Evolutionary conservation across 2,888 invertebrate species (phyloP), one percentile per base, ranked within the genome.

Genomic region (Anagyrus pseudococci): DNA sequence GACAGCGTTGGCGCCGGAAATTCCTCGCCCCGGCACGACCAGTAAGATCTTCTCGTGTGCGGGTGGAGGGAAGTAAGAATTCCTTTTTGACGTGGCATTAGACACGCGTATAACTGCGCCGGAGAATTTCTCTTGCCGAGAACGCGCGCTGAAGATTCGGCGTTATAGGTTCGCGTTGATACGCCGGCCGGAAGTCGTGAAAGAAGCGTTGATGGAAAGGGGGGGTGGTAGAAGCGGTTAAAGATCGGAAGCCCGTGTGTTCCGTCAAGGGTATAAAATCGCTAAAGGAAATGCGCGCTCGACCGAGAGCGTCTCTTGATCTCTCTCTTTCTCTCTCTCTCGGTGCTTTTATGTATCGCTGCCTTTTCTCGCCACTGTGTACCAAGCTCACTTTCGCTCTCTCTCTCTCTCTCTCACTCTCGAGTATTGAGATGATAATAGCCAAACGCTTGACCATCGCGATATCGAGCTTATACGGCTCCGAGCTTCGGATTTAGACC

Each of bases 221-320:
- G n/a, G n/a, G n/a, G n/a, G n/a, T n/a, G n/a, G n/a, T n/a, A n/a
- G n/a, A n/a, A n/a, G n/a, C 62, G 71, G 67, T 69, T 23, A 40
- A 59, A 58, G 61, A 10, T 37, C 33, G 33, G 65, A 69, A 68
- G 71, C 29, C 29, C 29, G 29, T 29, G 29, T 10, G 33, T 15
- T 10, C 33, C 33, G 13, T 37, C 33, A n/a, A n/a, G n/a, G n/a
- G n/a, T n/a, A n/a, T 69, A 72, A 73, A 75, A 79, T 78, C 75
- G 72, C 74, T 79, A 79, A 79, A 78, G 78, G 79, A 73, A 80
- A 78, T 77, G 75, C 73, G 77, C 78, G 73, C 70, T 75, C 75
- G 73, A 78, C 74, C 73, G 75, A 75, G 72, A 58, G 62, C 63
- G 67, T 67, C 64, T 66, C 66, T 67, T 26, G 47, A n/a, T n/a